Base-by-base conservation (phyloP, 37 sponge, comb jelly and placozoan genomes). In the Geodia barretti region DNA sequence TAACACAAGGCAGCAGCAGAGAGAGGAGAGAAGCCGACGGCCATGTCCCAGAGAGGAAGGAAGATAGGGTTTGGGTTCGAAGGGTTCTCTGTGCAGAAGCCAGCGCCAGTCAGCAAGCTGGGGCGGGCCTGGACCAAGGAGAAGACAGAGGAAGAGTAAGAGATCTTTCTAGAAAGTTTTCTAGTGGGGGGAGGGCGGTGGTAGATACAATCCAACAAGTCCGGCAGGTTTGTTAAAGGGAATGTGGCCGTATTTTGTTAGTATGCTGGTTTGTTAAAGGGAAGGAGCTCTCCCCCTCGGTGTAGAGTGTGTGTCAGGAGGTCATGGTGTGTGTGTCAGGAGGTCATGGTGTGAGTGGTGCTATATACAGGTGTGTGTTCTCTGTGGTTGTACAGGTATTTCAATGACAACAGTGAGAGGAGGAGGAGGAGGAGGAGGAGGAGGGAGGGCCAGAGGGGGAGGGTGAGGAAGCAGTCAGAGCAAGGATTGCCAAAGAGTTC, bases 81-180 rank as follows among this genome's bases (percentile, higher is more conserved):
- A 0, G 84, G 84, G 4, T 84, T 84, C 41, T 68, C 84, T 0
- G 4, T 84, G 84, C 40, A 47, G 54, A 41, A 47, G 41, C 65
- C 73, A 47, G 58, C 83, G 60, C 71, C 68, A 80, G 40, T 60
- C 71, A 1, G 81, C 70, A 30, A 37, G 60, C 26, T 33, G 43
- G 35, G 35, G 33, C 11, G 26, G 9, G 35, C 11, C 28, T 40
- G 47, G 23, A 72, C 37, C 41, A 85, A 78, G 37, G 42, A 64
- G 7, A 59, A 35, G 33, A 63, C 62, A 30, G 86, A 85, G 64
- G 86, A 85, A 17, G 86, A 85, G 86, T 85, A 43, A 78, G 84
- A 54, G 24, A 7, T 47, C 7, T 14, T 47, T 47, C 54, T 17
- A n/a, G n/a, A n/a, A n/a, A n/a, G n/a, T n/a, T n/a, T n/a, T n/a